Conservation (phyloP, 30 jellyfish, hydroid and myxozoan genomes). For the Pseudorhiza aurosa region DNA sequence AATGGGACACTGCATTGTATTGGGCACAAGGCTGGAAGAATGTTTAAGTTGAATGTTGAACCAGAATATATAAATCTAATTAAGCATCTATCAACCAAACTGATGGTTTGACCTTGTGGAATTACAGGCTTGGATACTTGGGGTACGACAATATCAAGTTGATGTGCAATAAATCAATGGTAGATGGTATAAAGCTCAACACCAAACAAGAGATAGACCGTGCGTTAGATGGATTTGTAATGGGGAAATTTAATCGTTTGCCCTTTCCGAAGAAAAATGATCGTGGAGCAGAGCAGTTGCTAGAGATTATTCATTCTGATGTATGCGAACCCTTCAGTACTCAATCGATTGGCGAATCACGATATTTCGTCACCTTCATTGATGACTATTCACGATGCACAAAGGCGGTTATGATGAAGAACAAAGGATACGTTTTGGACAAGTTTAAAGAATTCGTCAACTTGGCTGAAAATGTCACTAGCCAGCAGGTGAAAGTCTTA, state of each 20-base stretch:
- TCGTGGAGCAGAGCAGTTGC: conserved; percentile 1
- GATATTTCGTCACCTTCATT: conserved; percentile 62
- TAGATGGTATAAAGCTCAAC: conserved; percentile 17
- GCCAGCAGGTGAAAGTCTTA: background rate
- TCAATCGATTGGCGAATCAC: conserved; percentile 58
- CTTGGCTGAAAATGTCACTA: conserved; percentile 11
- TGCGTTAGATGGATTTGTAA: conserved; percentile 59
- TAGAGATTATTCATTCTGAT: conserved; percentile 45
- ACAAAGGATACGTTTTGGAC: conserved; percentile 40
- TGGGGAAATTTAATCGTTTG: conserved; percentile 31
- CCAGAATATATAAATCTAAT: no score
- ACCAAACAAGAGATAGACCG: conserved; percentile 13
- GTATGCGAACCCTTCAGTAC: conserved; percentile 65
- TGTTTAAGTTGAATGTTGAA: no score
- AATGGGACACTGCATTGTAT: no score
- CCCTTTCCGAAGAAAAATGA: conserved; percentile 34
- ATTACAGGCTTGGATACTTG: conserved; percentile 48
- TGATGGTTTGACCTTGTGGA: conserved; percentile 26
- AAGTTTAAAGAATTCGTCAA: conserved; percentile 9
- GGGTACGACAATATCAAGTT: conserved; percentile 55
- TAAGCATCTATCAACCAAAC: no score
- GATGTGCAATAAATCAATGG: conserved; percentile 17
- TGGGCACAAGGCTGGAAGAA: no score
- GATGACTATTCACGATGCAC: conserved; percentile 36
- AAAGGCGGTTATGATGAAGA: conserved; percentile 1